Base-by-base conservation (phyloP, 1,140 invertebrate genomes). In the Andricus grossulariae region DNA sequence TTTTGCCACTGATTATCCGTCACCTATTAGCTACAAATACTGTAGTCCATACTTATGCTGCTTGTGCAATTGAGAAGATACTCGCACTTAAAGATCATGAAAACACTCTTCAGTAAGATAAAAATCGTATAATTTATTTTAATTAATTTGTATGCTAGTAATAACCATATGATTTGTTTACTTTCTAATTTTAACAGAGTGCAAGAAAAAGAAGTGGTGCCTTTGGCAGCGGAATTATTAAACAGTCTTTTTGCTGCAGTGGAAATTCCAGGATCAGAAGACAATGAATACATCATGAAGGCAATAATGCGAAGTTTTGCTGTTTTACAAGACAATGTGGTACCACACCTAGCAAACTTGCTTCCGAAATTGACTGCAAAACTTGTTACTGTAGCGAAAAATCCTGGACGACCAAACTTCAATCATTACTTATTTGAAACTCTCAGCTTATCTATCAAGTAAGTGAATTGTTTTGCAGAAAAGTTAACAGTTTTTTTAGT, bases 241-340 rank as follows among this genome's bases (percentile, higher is more conserved):
- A 92, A 92, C 8, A 95, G 95, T 81, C 92, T 99, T 7, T 97
- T 99, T 87, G 88, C 88, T 10, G 94, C 95, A 25, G 91, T 99
- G 52, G 93, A 94, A 4, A 92, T 94, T 74, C 92, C 93, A 3
- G 94, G 94, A 13, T 97, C 97, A 1, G 93, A 95, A 81, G 98
- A 99, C 92, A 99, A 99, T 91, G 98, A 99, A 92, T 99, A 99
- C 88, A 94, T 97, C 1, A 99, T 99, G 97, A 99, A 98, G 94
- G 97, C 97, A 8, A 94, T 99, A 2, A 98, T 99, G 95, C 93
- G 98, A 72, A 96, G 94, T 51, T 95, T 99, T 86, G 94, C 95
- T 1, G 93, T 95, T 13, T 92, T 99, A 15, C 95, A 98, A 90
- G 96, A 96, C 51, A 92, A 92, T 21, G 93, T 97, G n/a, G 92